Percentiles rank a stretch among this genome's conserved stretches.
phyloP scores from a whole-genome alignment of 2,888 invertebrate species.

The Pharmacophagus antenor region DNA sequence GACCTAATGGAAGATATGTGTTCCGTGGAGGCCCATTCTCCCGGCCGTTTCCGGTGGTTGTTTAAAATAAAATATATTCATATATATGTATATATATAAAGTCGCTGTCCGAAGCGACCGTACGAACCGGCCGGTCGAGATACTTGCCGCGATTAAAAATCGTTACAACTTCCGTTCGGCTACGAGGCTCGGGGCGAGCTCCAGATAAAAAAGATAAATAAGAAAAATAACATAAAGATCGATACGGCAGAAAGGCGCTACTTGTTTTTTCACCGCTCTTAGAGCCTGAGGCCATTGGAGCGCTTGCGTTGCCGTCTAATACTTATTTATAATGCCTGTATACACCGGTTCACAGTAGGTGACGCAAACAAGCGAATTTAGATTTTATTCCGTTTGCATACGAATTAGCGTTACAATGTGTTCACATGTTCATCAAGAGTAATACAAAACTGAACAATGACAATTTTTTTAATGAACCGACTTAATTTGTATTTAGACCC shows the following conservation, averaged over 20 bases:
- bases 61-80: conserved; percentile 75
- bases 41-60: conserved; percentile 76
- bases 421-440: background rate
- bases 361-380: conserved; percentile 10
- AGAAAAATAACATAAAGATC: conserved; percentile 78
- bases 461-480: background rate
- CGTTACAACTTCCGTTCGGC: conserved; percentile 79
- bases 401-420: background rate
- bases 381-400: background rate
- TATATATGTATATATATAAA: conserved; percentile 56
- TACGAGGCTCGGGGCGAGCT: conserved; percentile 64
- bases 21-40: conserved; percentile 68
- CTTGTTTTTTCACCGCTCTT: conserved; percentile 70
- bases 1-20: conserved; percentile 77
- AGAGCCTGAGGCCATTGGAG: conserved; percentile 55
- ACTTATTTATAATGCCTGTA: conserved; percentile 38
- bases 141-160: conserved; percentile 79
- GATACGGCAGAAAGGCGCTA: conserved; percentile 77
- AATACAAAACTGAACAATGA: background rate
- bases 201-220: conserved; percentile 78
- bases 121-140: conserved; percentile 68
- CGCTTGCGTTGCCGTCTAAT: conserved; percentile 41
- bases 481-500: background rate
- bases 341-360: conserved; percentile 25
- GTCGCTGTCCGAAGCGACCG: conserved; percentile 64